phyloP scores from a whole-genome alignment of 2,888 invertebrate genomes.

The Anticlea derivata region DNA sequence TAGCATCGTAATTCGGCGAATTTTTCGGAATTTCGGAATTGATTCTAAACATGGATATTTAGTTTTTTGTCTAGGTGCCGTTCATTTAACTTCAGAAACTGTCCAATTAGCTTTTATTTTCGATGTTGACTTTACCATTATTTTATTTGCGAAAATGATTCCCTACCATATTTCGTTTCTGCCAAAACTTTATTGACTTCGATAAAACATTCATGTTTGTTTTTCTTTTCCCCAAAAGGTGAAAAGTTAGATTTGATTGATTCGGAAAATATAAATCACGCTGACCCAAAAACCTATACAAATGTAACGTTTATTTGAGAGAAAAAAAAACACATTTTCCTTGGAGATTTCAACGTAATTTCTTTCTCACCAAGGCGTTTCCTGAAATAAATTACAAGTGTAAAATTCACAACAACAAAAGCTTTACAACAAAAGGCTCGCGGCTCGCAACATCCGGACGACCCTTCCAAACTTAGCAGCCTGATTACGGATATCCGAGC shows the following conservation, averaged over 20 bases:
- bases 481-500: constrained; percentile 83
- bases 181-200: constrained; percentile 11
- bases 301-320: constrained; percentile 73
- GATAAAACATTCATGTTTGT: constrained; percentile 16
- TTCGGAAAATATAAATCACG: constrained; percentile 47
- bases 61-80: too few relatives aligned
- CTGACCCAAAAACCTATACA: constrained; percentile 60
- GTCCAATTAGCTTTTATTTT: too few relatives aligned
- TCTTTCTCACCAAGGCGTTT: constrained; percentile 81
- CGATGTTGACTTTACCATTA: too few relatives aligned
- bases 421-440: constrained; percentile 82
- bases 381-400: constrained; percentile 84
- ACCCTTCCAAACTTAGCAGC: constrained; percentile 82
- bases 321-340: constrained; percentile 79
- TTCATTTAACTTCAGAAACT: too few relatives aligned
- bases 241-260: constrained; percentile 28
- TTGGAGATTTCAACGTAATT: constrained; percentile 80
- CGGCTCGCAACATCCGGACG: constrained; percentile 81
- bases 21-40: too few relatives aligned
- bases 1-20: too few relatives aligned
- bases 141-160: too few relatives aligned
- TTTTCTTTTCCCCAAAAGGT: constrained; percentile 17
- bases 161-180: not conserved
- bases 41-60: too few relatives aligned
- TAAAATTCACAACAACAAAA: constrained; percentile 84